phyloP scores from a whole-genome alignment of 2,888 invertebrate species.

The Sinelater perroti region DNA sequence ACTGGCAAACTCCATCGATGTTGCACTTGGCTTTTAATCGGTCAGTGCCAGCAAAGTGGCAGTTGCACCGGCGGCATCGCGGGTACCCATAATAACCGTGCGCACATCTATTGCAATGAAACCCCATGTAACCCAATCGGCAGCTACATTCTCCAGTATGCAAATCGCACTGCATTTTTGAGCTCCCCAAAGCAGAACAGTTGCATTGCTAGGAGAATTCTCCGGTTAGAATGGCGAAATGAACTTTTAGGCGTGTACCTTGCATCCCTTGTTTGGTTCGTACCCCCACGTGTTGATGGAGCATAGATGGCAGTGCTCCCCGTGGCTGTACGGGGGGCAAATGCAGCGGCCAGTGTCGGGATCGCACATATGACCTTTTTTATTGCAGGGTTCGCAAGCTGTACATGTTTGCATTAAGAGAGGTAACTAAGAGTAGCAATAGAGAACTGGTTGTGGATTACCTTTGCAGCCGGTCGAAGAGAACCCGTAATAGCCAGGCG shows the following conservation, averaged over 20 bases:
- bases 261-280: constrained; percentile 81
- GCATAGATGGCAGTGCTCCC: constrained; percentile 83
- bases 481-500: constrained; percentile 81
- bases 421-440: too few species aligned
- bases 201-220: constrained; percentile 66
- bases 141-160: constrained; percentile 79
- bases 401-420: constrained; percentile 1
- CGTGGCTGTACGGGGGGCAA: constrained; percentile 87
- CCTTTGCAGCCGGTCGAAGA: constrained; percentile 80
- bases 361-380: constrained; percentile 89
- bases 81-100: constrained; percentile 90
- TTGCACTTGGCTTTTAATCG: constrained; percentile 57
- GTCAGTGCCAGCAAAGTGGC: constrained; percentile 77
- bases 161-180: constrained; percentile 73
- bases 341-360: constrained; percentile 89
- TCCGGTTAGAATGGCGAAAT: too few species aligned
- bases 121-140: constrained; percentile 76
- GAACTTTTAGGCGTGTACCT: constrained; percentile 59
- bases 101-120: constrained; percentile 83
- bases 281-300: constrained; percentile 83
- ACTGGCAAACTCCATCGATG: constrained; percentile 70
- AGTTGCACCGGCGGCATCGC: constrained; percentile 85
- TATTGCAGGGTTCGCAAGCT: constrained; percentile 82
- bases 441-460: too few species aligned
- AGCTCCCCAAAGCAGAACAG: constrained; percentile 76